A percentile compares a stretch with the other conserved stretches of the same genome.
These are phyloP conservation scores for Sebastiscus albofasciatus DNA, from an alignment of 2,797 vertebrate genomes.

Conservation along the genomic window DNA sequence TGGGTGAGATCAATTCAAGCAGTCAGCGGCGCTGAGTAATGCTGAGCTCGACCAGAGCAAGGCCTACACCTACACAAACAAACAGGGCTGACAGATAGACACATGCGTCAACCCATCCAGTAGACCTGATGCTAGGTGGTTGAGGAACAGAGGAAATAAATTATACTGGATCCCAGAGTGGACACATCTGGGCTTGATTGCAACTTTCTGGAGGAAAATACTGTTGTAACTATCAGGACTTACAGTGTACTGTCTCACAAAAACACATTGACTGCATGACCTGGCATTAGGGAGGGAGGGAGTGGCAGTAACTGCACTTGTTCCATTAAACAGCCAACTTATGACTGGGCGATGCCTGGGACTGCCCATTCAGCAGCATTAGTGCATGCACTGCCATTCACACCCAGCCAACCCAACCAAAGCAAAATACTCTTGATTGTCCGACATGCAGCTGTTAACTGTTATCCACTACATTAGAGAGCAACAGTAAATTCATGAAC, in stretches of 20 bases:
- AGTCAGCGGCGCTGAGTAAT: slow-evolving; percentile 41
- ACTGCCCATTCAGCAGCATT: slow-evolving; percentile 24
- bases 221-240: not conserved
- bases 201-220: not conserved
- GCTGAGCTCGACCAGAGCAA: slow-evolving; percentile 27
- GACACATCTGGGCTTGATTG: not conserved
- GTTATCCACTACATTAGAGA: not conserved
- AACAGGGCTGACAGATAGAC: slow-evolving; percentile 17
- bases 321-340: slow-evolving; percentile 10
- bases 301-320: not conserved
- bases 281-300: not conserved
- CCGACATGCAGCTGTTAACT: slow-evolving; percentile 6
- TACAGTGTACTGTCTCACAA: not conserved
- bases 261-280: not conserved
- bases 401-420: slow-evolving; percentile 4
- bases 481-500: not conserved
- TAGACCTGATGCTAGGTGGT: not conserved
- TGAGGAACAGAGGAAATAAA: slow-evolving; percentile 12
- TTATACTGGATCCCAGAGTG: not conserved
- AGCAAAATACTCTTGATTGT: slow-evolving; percentile 21
- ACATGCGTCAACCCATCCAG: not conserved
- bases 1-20: slow-evolving; percentile 6
- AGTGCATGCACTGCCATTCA: not conserved
- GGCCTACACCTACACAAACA: slow-evolving; percentile 52
- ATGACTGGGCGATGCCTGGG: not conserved